These are phyloP conservation scores for Halichoeres trimaculatus DNA, from an alignment of 2,113 vertebrate species.

Conservation along the genomic window DNA sequence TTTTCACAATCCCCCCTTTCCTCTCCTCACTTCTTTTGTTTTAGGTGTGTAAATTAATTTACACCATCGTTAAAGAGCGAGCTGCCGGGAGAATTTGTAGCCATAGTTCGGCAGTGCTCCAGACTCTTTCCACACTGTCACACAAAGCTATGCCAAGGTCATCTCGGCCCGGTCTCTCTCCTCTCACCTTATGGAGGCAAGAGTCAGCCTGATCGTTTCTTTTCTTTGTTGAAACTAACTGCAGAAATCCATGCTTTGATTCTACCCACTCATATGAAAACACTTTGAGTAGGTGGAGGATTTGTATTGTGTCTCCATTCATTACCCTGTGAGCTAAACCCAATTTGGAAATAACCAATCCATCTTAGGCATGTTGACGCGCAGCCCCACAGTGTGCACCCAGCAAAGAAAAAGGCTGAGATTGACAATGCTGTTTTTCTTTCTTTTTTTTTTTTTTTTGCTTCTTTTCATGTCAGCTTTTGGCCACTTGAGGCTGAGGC, in stretches of 20 bases:
- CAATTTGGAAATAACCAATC: constrained; percentile 46
- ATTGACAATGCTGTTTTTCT: constrained; percentile 41
- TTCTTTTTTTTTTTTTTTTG: background rate
- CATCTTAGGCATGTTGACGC: constrained; percentile 14
- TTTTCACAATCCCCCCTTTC: background rate
- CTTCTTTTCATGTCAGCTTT: constrained; percentile 54
- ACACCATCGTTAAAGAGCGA: constrained; percentile 47
- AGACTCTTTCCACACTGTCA: constrained; percentile 54
- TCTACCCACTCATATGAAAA: constrained; percentile 43
- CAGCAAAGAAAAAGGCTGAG: constrained; percentile 10
- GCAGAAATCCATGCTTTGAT: constrained; percentile 28
- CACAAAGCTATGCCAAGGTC: constrained; percentile 57
- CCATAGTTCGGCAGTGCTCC: constrained; percentile 49
- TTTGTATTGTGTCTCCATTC: constrained; percentile 46
- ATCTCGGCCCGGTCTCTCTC: constrained; percentile 15
- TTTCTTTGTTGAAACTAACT: constrained; percentile 24
- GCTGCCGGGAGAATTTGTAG: constrained; percentile 50
- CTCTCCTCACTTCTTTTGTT: constrained; percentile 27
- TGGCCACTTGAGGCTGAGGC: constrained; percentile 38
- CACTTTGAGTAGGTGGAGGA: constrained; percentile 36
- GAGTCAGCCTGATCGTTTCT: background rate
- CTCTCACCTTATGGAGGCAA: background rate
- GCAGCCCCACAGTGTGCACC: constrained; percentile 8
- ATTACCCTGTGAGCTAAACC: constrained; percentile 44
- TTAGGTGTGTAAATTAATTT: constrained; percentile 60